phyloP scores from a whole-genome alignment of 2,888 invertebrate species.

The Salpingus planirostris region DNA sequence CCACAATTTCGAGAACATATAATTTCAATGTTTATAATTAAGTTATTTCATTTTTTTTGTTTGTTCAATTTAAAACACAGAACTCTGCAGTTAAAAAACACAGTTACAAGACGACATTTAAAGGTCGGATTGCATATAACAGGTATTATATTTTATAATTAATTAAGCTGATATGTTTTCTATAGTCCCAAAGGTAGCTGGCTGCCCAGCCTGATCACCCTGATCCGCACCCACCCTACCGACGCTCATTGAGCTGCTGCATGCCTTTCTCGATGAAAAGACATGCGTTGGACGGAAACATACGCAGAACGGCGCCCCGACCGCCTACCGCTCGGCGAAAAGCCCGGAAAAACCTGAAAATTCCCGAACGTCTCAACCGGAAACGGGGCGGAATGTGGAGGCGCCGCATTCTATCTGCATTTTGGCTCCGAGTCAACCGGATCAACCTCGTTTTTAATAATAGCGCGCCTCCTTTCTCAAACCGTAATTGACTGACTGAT shows the following conservation, averaged over 20 bases:
- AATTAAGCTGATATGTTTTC: constrained; percentile 66
- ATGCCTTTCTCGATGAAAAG: constrained; percentile 38
- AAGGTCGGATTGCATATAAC: constrained; percentile 45
- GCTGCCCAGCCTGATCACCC: constrained; percentile 38
- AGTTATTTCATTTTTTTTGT: too few species aligned
- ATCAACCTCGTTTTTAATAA: constrained; percentile 14
- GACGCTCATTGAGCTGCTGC: constrained; percentile 40
- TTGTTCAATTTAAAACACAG: constrained; percentile 25
- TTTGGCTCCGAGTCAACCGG: constrained; percentile 21
- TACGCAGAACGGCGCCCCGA: constrained; percentile 36
- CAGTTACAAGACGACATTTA: constrained; percentile 43
- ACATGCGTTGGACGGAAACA: constrained; percentile 44
- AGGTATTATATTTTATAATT: constrained; percentile 46
- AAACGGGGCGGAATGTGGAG: too few species aligned
- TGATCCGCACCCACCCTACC: constrained; percentile 42
- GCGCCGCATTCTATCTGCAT: constrained; percentile 27
- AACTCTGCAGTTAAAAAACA: constrained; percentile 39
- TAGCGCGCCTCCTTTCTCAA: constrained; percentile 4
- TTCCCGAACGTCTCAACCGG: too few species aligned
- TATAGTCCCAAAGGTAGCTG: constrained; percentile 54
- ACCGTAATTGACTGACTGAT: constrained; percentile 11
- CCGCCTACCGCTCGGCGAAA: constrained; percentile 1
- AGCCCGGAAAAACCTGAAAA: constrained; percentile 10
- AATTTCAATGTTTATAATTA: too few species aligned
- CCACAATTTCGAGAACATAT: constrained; percentile 35